Evolutionary conservation across 2,113 vertebrate genomes (phyloP).

Genomic region (Madoqua kirkii): DNA sequence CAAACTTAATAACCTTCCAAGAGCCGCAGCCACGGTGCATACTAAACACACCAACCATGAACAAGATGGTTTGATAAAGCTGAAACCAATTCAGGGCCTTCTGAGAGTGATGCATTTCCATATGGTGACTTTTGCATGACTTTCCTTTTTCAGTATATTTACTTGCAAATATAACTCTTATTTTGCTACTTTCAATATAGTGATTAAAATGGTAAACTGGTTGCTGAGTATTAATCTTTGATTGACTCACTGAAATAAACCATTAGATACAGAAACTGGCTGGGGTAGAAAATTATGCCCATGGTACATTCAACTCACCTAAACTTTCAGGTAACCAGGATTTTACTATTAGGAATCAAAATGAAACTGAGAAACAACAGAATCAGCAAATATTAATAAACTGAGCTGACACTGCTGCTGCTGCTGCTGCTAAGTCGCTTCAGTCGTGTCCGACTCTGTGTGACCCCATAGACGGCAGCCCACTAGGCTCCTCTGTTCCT

Average conservation of each 20-base stretch:
- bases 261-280: neutral
- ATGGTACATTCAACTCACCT: neutral
- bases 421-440: no score
- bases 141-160: constrained; percentile 1
- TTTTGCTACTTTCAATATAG: neutral
- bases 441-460: no score
- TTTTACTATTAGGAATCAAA: neutral
- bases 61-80: constrained; percentile 4
- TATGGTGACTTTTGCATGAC: constrained; percentile 22
- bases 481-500: no score
- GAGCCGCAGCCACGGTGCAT: constrained; percentile 40
- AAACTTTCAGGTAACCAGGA: neutral
- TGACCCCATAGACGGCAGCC: no score
- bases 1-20: constrained; percentile 69
- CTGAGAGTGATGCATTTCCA: neutral
- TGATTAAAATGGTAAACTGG: neutral
- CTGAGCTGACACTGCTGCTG: neutral
- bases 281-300: neutral
- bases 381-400: neutral
- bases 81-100: constrained; percentile 9
- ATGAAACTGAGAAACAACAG: neutral
- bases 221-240: constrained; percentile 8
- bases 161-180: neutral
- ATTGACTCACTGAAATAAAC: neutral
- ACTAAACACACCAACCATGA: constrained; percentile 49